These are phyloP conservation scores for Andrena marginata DNA, from an alignment of 2,888 invertebrate genomes.

Conservation along the genomic window DNA sequence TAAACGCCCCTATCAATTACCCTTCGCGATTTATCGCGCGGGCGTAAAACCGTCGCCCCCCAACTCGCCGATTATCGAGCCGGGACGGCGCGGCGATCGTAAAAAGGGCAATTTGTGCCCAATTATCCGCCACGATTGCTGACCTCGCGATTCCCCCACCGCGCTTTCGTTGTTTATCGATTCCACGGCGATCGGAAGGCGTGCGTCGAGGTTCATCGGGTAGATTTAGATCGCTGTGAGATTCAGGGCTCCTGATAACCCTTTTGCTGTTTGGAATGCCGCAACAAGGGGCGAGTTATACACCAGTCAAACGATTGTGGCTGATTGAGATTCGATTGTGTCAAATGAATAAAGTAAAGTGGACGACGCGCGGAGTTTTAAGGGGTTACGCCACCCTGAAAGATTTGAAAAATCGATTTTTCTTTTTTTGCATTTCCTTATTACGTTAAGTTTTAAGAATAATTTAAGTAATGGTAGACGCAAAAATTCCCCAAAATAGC, in stretches of 20 bases:
- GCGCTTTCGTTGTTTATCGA: constrained; percentile 22
- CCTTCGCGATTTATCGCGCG: constrained; percentile 65
- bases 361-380: too few relatives aligned
- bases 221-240: neutral
- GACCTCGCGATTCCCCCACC: constrained; percentile 6
- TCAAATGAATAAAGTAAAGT: too few relatives aligned
- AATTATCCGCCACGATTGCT: constrained; percentile 59
- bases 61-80: constrained; percentile 51
- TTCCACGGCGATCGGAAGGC: constrained; percentile 28
- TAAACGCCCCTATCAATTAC: constrained; percentile 69
- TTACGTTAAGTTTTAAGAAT: too few relatives aligned
- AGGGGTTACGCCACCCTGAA: too few relatives aligned
- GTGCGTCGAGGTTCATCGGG: neutral
- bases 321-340: too few relatives aligned
- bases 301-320: too few relatives aligned
- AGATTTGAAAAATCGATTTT: too few relatives aligned
- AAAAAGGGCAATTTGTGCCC: constrained; percentile 65
- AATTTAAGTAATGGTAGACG: too few relatives aligned
- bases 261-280: too few relatives aligned
- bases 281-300: too few relatives aligned
- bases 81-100: constrained; percentile 55
- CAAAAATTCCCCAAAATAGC: too few relatives aligned
- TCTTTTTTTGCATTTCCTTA: too few relatives aligned
- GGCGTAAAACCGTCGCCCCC: constrained; percentile 45
- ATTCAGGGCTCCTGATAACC: neutral